phyloP scores from a whole-genome alignment of 2,113 vertebrate species.

The Myotis brandtii region DNA sequence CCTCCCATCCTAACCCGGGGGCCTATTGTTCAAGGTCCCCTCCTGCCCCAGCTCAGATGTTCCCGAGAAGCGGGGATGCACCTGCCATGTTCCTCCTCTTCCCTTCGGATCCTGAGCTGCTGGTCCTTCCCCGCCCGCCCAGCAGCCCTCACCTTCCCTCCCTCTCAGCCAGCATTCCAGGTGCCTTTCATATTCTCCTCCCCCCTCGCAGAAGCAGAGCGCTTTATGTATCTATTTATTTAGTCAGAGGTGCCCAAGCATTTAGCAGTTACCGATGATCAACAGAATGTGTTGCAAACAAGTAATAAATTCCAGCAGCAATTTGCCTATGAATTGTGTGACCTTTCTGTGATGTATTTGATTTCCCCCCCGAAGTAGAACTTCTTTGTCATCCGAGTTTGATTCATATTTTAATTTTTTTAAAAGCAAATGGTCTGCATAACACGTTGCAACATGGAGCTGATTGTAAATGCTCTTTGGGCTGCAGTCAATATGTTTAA shows the following conservation, averaged over 20 bases:
- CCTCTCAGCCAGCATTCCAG: background rate
- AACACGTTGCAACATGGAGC: constrained; percentile 76
- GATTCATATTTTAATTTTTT: constrained; percentile 85
- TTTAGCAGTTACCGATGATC: constrained; percentile 79
- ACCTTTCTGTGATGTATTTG: constrained; percentile 85
- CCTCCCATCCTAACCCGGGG: too few species aligned
- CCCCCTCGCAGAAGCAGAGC: background rate
- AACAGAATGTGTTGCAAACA: constrained; percentile 83
- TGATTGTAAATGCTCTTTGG: constrained; percentile 76
- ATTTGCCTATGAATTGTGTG: constrained; percentile 84
- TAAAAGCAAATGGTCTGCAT: constrained; percentile 78
- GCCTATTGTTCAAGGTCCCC: accelerated
- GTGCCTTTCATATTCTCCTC: background rate
- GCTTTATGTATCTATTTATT: background rate
- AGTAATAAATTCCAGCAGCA: constrained; percentile 84
- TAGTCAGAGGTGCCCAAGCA: constrained; percentile 59
- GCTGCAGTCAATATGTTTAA: constrained; percentile 81
- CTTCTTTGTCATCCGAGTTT: constrained; percentile 84
- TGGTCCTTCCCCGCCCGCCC: accelerated
- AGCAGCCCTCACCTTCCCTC: accelerated
- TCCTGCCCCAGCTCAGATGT: background rate
- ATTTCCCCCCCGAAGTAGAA: constrained; percentile 83
- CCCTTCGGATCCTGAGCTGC: background rate
- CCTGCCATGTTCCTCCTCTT: background rate
- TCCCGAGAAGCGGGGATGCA: accelerated